phyloP scores from a whole-genome alignment of 2,888 invertebrate genomes.

The Dione juno region DNA sequence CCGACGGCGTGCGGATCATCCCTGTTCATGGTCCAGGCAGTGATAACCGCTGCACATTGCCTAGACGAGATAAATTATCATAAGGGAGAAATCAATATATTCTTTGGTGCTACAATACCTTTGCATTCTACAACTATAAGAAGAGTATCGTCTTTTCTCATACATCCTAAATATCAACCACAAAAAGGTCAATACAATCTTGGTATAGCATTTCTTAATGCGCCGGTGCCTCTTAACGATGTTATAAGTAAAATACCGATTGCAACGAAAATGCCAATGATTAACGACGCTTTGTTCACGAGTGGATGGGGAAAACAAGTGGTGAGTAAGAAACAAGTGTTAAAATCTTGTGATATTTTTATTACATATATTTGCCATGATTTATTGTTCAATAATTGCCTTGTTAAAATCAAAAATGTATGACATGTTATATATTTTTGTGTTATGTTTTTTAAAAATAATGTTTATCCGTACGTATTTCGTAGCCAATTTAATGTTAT shows the following conservation, averaged over 20 bases:
- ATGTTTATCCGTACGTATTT: no score
- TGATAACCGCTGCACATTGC: slow-evolving; percentile 50
- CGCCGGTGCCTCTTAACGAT: slow-evolving; percentile 28
- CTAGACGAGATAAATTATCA: slow-evolving; percentile 39
- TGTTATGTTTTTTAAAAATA: no score
- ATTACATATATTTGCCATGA: background rate
- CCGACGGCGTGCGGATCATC: slow-evolving; percentile 47
- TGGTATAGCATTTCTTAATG: slow-evolving; percentile 36
- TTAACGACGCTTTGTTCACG: slow-evolving; percentile 34
- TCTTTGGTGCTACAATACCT: slow-evolving; percentile 42
- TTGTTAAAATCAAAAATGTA: background rate
- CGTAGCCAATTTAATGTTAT: no score
- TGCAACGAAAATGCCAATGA: slow-evolving; percentile 7
- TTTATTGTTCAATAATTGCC: background rate
- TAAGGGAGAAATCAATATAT: slow-evolving; percentile 40
- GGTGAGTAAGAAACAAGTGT: slow-evolving; percentile 30
- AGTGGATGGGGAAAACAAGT: slow-evolving; percentile 46
- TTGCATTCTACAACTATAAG: slow-evolving; percentile 30
- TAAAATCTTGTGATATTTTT: background rate
- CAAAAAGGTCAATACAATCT: slow-evolving; percentile 35
- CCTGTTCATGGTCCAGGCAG: slow-evolving; percentile 44
- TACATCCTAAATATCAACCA: slow-evolving; percentile 32
- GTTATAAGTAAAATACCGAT: slow-evolving; percentile 42
- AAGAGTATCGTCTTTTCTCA: slow-evolving; percentile 18
- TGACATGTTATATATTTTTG: no score